Conservation (phyloP, 1,140 invertebrate genomes). For the Brachionus koreanus region DNA sequence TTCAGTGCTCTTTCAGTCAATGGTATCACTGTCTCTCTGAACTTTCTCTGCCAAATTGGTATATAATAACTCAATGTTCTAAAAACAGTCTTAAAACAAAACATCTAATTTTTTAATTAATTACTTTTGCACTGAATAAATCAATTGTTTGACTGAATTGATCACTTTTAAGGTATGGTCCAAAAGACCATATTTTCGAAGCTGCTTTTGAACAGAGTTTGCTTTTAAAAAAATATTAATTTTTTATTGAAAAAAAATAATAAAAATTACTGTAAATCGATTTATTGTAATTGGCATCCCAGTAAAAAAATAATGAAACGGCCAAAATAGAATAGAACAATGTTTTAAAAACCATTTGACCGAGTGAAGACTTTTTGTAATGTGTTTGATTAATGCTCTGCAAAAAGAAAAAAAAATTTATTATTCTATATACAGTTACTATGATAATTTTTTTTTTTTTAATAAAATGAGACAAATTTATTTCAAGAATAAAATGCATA, state of each 20-base stretch:
- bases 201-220: conserved; percentile 22
- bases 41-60: conserved; percentile 11
- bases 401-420: neutral
- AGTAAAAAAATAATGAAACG: conserved; percentile 7
- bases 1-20: neutral
- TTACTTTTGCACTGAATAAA: conserved; percentile 8
- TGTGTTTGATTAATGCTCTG: neutral
- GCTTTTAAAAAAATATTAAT: neutral
- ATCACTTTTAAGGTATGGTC: conserved; percentile 22
- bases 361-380: neutral
- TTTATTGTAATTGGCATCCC: conserved; percentile 31
- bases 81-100: neutral
- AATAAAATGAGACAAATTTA: conserved; percentile 10
- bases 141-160: neutral
- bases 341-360: conserved; percentile 6
- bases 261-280: conserved; percentile 27
- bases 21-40: neutral
- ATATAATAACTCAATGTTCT: neutral
- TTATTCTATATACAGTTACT: neutral
- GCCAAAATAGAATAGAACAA: neutral
- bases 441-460: neutral
- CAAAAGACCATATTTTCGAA: conserved; percentile 5
- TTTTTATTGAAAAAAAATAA: neutral
- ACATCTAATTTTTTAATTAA: neutral
- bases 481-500: neutral